Evolutionary conservation across 2,113 vertebrate species (phyloP).

Genomic region (Poeciliopsis occidentalis): DNA sequence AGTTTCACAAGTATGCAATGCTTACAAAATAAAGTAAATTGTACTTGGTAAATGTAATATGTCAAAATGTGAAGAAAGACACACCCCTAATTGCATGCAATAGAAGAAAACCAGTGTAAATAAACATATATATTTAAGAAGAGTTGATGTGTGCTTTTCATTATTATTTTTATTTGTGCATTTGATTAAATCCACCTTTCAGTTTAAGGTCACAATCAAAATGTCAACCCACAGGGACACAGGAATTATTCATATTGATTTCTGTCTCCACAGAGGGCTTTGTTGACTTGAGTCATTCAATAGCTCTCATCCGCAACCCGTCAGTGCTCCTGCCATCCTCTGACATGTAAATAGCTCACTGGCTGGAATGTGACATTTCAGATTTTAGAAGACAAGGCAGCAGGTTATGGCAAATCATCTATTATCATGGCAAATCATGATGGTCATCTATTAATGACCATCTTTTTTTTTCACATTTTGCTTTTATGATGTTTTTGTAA

Average conservation of each 20-base stretch:
- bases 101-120: background rate
- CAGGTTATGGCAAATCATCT: background rate
- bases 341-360: constrained; percentile 36
- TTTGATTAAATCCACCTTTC: constrained; percentile 30
- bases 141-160: background rate
- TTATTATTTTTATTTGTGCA: background rate
- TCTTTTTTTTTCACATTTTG: background rate
- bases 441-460: background rate
- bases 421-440: background rate
- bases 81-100: background rate
- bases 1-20: background rate
- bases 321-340: constrained; percentile 5
- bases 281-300: constrained; percentile 39
- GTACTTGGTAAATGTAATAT: no score
- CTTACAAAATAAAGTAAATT: background rate
- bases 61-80: background rate
- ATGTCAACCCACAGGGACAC: constrained; percentile 47
- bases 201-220: constrained; percentile 60
- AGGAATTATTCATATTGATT: constrained; percentile 57
- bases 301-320: constrained; percentile 14
- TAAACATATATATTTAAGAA: background rate
- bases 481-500: background rate
- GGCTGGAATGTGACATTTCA: constrained; percentile 61
- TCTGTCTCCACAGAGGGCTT: constrained; percentile 31
- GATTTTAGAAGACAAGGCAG: constrained; percentile 1